phyloP scores from a whole-genome alignment of 2,113 vertebrate genomes.

The Leucopternis melanops region DNA sequence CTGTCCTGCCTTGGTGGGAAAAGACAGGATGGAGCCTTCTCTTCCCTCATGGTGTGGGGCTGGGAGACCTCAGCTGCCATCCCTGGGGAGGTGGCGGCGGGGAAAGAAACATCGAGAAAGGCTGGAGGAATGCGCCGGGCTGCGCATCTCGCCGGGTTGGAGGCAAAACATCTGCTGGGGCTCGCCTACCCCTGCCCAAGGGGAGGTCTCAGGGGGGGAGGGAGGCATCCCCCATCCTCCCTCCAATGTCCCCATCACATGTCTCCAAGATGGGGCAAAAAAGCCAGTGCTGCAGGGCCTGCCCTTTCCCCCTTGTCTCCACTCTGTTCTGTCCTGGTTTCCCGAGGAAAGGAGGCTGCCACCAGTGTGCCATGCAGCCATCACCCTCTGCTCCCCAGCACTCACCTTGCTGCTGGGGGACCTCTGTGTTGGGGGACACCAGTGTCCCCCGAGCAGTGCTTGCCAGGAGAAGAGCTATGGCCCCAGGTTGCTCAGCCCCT shows the following conservation, averaged over 20 bases:
- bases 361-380: rapidly evolving
- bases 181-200: neutral
- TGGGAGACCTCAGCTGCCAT: neutral
- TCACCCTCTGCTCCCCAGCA: neutral
- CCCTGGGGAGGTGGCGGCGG: neutral
- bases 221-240: neutral
- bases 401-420: neutral
- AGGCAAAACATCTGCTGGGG: neutral
- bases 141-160: rapidly evolving
- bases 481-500: neutral
- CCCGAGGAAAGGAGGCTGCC: neutral
- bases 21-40: neutral
- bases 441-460: neutral
- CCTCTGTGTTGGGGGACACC: neutral
- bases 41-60: neutral
- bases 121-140: neutral
- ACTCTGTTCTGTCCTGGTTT: rapidly evolving
- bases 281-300: neutral
- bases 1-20: neutral
- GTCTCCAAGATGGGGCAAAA: neutral
- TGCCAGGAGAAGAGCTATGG: neutral
- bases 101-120: neutral
- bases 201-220: neutral
- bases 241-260: rapidly evolving
- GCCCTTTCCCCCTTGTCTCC: neutral